Conservation (phyloP, 2,888 invertebrate species). For the Chalcosyrphus nemorum region DNA sequence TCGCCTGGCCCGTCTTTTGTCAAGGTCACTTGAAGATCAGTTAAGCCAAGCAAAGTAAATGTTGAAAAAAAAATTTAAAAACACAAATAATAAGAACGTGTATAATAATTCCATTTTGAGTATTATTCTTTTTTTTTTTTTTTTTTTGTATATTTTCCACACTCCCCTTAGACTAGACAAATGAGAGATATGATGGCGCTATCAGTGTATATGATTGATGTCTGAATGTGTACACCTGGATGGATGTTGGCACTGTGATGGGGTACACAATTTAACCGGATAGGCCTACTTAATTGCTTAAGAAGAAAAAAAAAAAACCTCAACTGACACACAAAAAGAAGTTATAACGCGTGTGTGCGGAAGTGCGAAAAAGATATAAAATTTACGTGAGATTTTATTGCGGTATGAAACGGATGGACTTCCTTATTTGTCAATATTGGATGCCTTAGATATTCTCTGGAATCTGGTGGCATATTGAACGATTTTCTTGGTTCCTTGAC, state of each 20-base stretch:
- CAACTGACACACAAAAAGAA: slow-evolving; percentile 10
- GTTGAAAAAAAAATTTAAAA: slow-evolving; percentile 55
- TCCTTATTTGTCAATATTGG: not conserved
- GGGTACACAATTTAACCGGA: slow-evolving; percentile 21
- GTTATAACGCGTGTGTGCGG: slow-evolving; percentile 6
- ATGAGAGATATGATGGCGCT: slow-evolving; percentile 38
- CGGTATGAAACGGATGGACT: not conserved
- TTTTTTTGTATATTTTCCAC: slow-evolving; percentile 35
- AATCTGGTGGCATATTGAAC: too few relatives aligned
- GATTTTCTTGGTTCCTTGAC: too few relatives aligned
- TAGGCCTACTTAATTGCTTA: slow-evolving; percentile 36
- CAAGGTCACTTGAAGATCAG: slow-evolving; percentile 64
- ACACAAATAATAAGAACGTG: slow-evolving; percentile 57
- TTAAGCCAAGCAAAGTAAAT: slow-evolving; percentile 51
- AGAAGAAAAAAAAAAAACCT: slow-evolving; percentile 3
- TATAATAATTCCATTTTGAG: slow-evolving; percentile 49
- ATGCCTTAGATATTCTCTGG: not conserved
- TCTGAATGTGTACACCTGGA: slow-evolving; percentile 57
- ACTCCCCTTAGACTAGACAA: slow-evolving; percentile 23
- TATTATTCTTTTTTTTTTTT: slow-evolving; percentile 9
- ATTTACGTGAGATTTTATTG: not conserved
- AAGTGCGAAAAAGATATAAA: slow-evolving; percentile 12
- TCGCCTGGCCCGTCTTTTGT: not conserved
- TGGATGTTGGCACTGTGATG: slow-evolving; percentile 15
- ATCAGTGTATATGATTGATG: slow-evolving; percentile 37